These are phyloP conservation scores for Anas platyrhynchos DNA, from an alignment of 2,113 vertebrate genomes.

Conservation along the genomic window DNA sequence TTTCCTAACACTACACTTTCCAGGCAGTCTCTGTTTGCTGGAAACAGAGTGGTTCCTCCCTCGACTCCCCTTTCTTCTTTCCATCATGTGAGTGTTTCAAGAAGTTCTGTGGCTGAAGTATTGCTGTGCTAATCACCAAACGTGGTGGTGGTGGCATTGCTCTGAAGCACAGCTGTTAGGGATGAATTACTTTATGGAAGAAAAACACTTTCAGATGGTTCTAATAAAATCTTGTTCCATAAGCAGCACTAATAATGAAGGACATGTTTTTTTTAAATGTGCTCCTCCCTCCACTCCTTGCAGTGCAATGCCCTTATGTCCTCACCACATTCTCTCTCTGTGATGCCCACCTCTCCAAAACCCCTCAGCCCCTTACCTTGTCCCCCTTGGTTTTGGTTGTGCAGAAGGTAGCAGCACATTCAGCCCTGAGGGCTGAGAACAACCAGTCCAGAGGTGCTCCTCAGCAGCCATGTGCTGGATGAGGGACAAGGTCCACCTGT, in stretches of 20 bases:
- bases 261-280: not conserved
- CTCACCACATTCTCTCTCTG: not conserved
- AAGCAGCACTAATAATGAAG: not conserved
- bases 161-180: not conserved
- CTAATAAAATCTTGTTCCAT: not conserved
- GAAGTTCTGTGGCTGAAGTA: not conserved
- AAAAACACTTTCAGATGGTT: conserved; percentile 10
- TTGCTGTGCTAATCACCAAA: not conserved
- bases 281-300: not conserved
- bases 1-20: not conserved
- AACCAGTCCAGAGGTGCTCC: not conserved
- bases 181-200: not conserved
- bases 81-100: not conserved
- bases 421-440: accelerated
- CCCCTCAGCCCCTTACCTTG: accelerated
- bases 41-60: not conserved
- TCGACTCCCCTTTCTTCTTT: not conserved
- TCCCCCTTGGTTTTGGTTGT: not conserved
- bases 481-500: not conserved
- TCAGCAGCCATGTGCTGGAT: accelerated
- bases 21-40: not conserved
- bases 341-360: not conserved
- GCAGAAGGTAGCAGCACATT: not conserved
- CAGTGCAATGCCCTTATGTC: accelerated
- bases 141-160: not conserved